Conservation (phyloP, 2,113 vertebrate genomes). For the Apodemus speciosus region DNA sequence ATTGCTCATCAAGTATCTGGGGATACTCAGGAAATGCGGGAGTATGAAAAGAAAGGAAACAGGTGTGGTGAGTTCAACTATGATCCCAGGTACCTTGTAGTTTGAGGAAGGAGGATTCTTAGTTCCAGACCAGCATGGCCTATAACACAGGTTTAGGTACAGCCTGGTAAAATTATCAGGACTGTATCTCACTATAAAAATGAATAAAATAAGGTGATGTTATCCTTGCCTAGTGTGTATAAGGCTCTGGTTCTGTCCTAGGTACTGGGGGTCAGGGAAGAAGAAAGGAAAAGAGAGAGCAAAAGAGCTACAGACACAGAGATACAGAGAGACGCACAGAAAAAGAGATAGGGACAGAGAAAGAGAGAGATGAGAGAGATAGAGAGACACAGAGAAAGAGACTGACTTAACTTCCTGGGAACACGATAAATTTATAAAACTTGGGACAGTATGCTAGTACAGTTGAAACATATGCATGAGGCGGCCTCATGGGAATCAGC, state of each 20-base stretch:
- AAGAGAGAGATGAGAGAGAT: no score
- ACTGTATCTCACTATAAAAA: neutral
- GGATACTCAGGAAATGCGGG: neutral
- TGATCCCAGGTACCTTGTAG: neutral
- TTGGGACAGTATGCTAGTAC: neutral
- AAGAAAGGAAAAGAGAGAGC: neutral
- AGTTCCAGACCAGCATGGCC: neutral
- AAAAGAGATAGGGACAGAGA: neutral
- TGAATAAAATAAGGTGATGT: neutral
- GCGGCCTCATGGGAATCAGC: neutral
- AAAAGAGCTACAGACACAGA: neutral
- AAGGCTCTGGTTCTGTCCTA: no score
- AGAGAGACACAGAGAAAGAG: neutral
- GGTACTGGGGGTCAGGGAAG: neutral
- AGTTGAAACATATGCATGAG: neutral
- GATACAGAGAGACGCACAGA: neutral
- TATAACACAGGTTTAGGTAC: neutral
- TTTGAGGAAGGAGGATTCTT: neutral
- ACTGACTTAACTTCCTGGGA: neutral
- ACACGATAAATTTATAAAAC: neutral
- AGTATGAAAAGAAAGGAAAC: neutral
- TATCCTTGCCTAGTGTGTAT: neutral
- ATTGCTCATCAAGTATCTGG: neutral
- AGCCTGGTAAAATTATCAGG: neutral
- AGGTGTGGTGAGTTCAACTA: neutral